A percentile compares a stretch with the other conserved stretches of the same genome.
phyloP scores from a whole-genome alignment of 2,113 vertebrate species.

The Mellivora capensis region DNA sequence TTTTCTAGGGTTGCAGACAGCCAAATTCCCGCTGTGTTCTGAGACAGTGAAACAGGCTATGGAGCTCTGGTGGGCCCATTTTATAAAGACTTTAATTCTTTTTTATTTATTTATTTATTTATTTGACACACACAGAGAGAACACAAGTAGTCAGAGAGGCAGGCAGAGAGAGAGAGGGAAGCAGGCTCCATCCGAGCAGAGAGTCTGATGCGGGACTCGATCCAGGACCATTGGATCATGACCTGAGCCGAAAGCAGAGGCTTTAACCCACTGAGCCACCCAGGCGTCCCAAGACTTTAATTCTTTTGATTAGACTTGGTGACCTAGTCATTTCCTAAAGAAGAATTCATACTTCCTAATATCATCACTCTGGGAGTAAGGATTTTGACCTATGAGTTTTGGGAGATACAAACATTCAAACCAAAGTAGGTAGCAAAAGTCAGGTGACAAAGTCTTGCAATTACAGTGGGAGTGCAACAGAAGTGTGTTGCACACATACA shows the following conservation, averaged over 20 bases:
- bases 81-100: background rate
- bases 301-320: background rate
- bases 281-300: background rate
- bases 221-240: no score
- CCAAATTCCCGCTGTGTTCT: background rate
- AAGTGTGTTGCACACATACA: background rate
- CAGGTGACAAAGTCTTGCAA: background rate
- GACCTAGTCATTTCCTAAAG: background rate
- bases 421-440: background rate
- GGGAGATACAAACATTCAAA: background rate
- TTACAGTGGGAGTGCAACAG: background rate
- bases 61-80: background rate
- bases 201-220: no score
- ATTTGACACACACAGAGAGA: no score
- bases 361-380: no score
- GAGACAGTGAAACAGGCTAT: background rate
- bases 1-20: background rate
- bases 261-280: no score
- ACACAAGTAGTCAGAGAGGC: no score
- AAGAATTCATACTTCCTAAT: background rate
- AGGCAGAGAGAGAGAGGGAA: no score
- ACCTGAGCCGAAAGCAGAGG: no score
- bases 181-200: no score
- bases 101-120: no score
- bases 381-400: background rate